Evolutionary conservation across 2,113 vertebrate species (phyloP), one percentile per base, ranked within the genome.

Genomic region (Aptenodytes patagonicus): DNA sequence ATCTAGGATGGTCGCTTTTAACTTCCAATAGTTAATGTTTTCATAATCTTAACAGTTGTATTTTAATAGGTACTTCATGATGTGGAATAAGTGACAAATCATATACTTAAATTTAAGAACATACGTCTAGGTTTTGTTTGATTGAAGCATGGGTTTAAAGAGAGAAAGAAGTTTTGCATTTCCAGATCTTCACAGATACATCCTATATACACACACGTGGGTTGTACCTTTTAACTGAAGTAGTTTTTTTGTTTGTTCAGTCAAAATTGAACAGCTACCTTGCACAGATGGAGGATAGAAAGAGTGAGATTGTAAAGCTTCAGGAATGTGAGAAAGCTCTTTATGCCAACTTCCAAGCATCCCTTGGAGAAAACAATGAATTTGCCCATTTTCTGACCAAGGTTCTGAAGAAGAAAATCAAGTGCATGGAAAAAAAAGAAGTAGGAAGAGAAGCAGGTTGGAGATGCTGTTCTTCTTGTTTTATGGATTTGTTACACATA

Each of bases 341-440:
- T 66, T 95, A 95, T 34, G 73, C 98, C 22, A 95, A 97, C 69
- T 99, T 99, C 57, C 97, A 98, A 78, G 71, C 97, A n/a, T 98
- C 98, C 2, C 95, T 99, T 21, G 99, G 99, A 40, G 98, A 99
- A 89, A 97, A 98, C 92, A 98, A 99, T 58, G 98, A 98, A 70
- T 99, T 99, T 97, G 98, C 98, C 49, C 96, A 97, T 58, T 99
- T 99, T 79, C 98, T 99, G 78, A 98, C 97, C 25, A 98, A 97
- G 87, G 97, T 99, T 93, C 98, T 99, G 68, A 99, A 98, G 95
- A 99, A 99, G 94, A 99, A 98, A 92, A 96, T 98, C 62, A 99
- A 98, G 66, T 97, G 96, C 6, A 85, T 66, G 13, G 98, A 98
- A 97, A 98, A 98, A 94, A 97, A 98, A 85, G 98, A 98, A 70